These are phyloP conservation scores for Tautogolabrus adspersus DNA, from an alignment of 2,113 vertebrate genomes.

Conservation along the genomic window DNA sequence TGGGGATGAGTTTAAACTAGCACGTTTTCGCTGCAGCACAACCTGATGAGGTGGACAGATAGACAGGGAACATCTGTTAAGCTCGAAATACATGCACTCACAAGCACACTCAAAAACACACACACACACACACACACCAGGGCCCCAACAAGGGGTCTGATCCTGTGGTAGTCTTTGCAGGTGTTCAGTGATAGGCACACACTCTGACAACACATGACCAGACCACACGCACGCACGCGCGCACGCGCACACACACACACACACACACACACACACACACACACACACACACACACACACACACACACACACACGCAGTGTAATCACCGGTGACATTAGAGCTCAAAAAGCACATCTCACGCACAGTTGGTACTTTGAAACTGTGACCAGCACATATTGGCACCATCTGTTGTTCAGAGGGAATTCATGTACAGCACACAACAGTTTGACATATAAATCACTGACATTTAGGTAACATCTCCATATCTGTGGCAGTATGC, in stretches of 20 bases:
- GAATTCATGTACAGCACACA: background rate
- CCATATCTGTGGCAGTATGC: conserved; percentile 2
- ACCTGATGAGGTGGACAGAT: conserved; percentile 65
- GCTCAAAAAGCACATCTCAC: conserved; percentile 46
- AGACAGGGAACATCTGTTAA: conserved; percentile 65
- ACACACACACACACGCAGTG: conserved; percentile 41
- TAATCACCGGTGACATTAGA: conserved; percentile 49
- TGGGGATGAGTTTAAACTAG: conserved; percentile 54
- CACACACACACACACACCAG: conserved; percentile 10
- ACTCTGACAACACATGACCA: conserved; percentile 51
- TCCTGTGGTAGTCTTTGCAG: conserved; percentile 43
- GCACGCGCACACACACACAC: too few species aligned
- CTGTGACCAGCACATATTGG: conserved; percentile 66
- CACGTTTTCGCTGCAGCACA: conserved; percentile 42
- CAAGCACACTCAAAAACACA: conserved; percentile 9
- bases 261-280: background rate
- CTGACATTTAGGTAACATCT: background rate
- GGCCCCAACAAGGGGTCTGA: conserved; percentile 34
- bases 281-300: too few species aligned
- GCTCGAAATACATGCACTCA: conserved; percentile 5
- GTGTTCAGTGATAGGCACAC: conserved; percentile 56
- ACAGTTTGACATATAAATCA: conserved; percentile 33
- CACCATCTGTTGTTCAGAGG: conserved; percentile 60
- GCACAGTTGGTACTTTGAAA: conserved; percentile 55
- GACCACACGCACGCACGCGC: conserved; percentile 44